Evolutionary conservation across 2,113 vertebrate genomes (phyloP).

Genomic region (Empidonax alnorum): DNA sequence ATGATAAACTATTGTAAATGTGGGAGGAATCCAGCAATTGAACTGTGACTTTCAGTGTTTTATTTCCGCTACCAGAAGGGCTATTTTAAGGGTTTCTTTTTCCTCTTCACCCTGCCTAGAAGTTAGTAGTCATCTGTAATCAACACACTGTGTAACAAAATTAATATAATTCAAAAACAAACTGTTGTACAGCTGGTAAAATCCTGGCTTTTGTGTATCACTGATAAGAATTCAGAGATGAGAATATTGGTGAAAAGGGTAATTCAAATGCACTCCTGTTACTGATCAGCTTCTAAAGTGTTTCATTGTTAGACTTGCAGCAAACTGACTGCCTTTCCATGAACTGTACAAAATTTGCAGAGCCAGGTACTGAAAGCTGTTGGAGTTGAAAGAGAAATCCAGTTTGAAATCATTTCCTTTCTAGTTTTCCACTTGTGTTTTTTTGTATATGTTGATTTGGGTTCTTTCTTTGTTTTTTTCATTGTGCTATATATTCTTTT

Average conservation of each 20-base stretch:
- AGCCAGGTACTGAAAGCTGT: slow-evolving; percentile 40
- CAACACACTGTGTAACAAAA: background rate
- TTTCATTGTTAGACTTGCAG: slow-evolving; percentile 26
- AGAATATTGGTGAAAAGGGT: background rate
- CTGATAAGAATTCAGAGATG: background rate
- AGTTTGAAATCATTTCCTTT: slow-evolving; percentile 2
- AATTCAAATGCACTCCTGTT: background rate
- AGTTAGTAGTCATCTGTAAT: slow-evolving; percentile 6
- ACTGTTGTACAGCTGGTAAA: background rate
- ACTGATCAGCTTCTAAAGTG: slow-evolving; percentile 2
- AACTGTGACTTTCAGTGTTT: background rate
- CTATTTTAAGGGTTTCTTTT: background rate
- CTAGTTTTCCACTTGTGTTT: background rate
- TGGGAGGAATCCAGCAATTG: background rate
- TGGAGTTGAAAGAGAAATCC: slow-evolving; percentile 20
- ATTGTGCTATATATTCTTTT: background rate
- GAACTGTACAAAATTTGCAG: slow-evolving; percentile 16
- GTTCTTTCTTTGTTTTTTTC: background rate
- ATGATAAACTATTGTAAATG: background rate
- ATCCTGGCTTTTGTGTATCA: background rate
- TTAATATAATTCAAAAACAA: background rate
- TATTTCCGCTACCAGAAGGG: background rate
- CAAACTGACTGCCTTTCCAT: slow-evolving; percentile 39
- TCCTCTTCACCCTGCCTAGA: background rate
- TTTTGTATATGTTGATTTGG: background rate